A percentile compares a stretch with the other conserved stretches of the same genome.
Conservation (phyloP, 2,113 vertebrate genomes). For the Petromus typicus region DNA sequence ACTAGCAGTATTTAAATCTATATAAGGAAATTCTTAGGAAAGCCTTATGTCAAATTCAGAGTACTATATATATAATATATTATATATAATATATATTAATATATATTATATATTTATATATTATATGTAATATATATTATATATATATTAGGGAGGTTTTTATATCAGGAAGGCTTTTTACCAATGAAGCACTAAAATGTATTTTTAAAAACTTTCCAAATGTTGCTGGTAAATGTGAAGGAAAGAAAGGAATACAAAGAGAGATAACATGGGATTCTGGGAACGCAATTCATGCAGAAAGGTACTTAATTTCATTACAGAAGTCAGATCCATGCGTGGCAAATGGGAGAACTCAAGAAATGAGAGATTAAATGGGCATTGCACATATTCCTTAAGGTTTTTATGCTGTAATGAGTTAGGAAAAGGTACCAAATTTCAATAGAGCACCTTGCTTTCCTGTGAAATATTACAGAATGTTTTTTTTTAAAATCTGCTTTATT, state of each 20-base stretch:
- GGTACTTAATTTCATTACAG: background rate
- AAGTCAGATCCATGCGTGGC: background rate
- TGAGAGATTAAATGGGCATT: background rate
- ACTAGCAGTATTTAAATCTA: background rate
- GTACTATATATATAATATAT: too few species aligned
- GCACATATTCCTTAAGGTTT: background rate
- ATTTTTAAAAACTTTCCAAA: background rate
- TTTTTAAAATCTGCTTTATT: conserved; percentile 20
- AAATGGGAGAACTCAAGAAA: background rate
- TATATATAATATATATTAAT: too few species aligned
- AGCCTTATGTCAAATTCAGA: background rate
- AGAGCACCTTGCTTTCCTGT: background rate
- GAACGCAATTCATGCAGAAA: background rate
- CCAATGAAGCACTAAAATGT: background rate
- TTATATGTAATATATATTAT: too few species aligned
- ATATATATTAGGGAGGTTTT: background rate
- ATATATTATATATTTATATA: too few species aligned
- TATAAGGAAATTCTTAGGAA: background rate
- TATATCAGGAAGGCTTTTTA: background rate
- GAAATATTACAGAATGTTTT: conserved; percentile 1
- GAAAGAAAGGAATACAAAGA: background rate
- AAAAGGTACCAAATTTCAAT: background rate
- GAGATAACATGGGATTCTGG: background rate
- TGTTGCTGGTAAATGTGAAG: background rate
- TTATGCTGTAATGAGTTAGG: background rate